These are phyloP conservation scores for Gastracanthus pulcherrimus DNA, from an alignment of 2,888 invertebrate species.

Conservation along the genomic window DNA sequence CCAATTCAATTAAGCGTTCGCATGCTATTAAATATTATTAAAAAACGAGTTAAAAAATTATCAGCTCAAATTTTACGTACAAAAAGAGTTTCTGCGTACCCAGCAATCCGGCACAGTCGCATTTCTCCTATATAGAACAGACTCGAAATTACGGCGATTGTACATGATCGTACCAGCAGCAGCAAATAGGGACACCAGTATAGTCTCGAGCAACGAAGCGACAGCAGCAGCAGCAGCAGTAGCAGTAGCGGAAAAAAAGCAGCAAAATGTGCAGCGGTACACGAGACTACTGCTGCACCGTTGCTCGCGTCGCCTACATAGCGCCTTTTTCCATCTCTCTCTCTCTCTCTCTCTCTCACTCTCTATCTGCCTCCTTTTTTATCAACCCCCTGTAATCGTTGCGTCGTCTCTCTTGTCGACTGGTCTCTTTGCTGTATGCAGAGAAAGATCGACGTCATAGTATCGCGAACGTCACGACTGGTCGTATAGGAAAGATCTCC, in stretches of 20 bases:
- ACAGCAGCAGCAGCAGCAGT: neutral
- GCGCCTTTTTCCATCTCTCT: neutral
- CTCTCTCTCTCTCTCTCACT: neutral
- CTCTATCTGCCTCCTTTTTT: conserved; percentile 19
- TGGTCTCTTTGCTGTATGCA: neutral
- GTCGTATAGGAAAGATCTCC: neutral
- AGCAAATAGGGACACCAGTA: no score
- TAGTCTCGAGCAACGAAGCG: neutral
- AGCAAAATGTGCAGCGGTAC: conserved; percentile 7
- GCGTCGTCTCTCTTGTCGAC: neutral
- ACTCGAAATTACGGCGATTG: no score
- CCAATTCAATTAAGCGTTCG: no score
- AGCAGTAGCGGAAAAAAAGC: neutral
- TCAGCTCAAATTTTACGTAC: no score
- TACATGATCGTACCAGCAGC: no score
- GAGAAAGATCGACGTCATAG: conserved; percentile 3
- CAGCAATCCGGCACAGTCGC: no score
- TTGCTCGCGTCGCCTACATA: conserved; percentile 9
- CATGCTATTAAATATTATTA: no score
- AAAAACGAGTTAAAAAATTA: no score
- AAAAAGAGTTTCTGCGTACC: no score
- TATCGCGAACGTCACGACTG: neutral
- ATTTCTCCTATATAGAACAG: no score
- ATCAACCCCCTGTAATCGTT: conserved; percentile 10
- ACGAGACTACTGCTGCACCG: neutral